Conservation (phyloP, 2,888 invertebrate genomes). For the Galerucella calmariensis region DNA sequence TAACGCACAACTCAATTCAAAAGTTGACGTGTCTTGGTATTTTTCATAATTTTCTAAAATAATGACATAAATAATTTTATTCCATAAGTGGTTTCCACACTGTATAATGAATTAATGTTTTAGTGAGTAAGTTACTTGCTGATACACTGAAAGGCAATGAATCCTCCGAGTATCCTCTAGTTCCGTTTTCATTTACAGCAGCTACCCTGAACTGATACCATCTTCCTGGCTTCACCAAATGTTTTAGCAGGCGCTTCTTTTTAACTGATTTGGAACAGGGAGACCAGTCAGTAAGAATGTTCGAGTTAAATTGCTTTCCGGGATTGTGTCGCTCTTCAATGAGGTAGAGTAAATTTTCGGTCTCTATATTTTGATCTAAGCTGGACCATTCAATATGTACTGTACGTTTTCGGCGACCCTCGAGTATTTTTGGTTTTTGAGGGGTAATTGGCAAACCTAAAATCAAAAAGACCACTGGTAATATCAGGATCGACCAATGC, state of each 20-base stretch:
- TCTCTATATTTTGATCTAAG: slow-evolving; percentile 26
- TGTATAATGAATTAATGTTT: background rate
- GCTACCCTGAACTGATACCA: slow-evolving; percentile 86
- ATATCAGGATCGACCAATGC: too few relatives aligned
- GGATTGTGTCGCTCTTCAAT: slow-evolving; percentile 78
- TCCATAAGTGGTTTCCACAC: too few relatives aligned
- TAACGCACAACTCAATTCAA: too few relatives aligned
- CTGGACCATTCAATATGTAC: slow-evolving; percentile 63
- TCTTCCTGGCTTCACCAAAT: slow-evolving; percentile 73
- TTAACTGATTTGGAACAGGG: slow-evolving; percentile 68
- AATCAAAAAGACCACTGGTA: slow-evolving; percentile 38
- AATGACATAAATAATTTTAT: too few relatives aligned
- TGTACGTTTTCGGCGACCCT: slow-evolving; percentile 67
- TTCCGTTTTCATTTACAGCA: slow-evolving; percentile 77
- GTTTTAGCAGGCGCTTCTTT: slow-evolving; percentile 68
- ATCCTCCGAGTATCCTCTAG: slow-evolving; percentile 76
- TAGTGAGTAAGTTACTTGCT: slow-evolving; percentile 56
- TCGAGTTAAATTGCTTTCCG: slow-evolving; percentile 74
- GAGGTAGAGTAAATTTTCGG: slow-evolving; percentile 66
- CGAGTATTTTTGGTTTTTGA: slow-evolving; percentile 70
- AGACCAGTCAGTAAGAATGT: slow-evolving; percentile 75
- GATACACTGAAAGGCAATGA: slow-evolving; percentile 71
- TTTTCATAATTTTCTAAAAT: too few relatives aligned
- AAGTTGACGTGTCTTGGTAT: too few relatives aligned
- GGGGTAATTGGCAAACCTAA: slow-evolving; percentile 74